Base-by-base conservation (phyloP, 2,113 vertebrate species). In the Columba janthina region DNA sequence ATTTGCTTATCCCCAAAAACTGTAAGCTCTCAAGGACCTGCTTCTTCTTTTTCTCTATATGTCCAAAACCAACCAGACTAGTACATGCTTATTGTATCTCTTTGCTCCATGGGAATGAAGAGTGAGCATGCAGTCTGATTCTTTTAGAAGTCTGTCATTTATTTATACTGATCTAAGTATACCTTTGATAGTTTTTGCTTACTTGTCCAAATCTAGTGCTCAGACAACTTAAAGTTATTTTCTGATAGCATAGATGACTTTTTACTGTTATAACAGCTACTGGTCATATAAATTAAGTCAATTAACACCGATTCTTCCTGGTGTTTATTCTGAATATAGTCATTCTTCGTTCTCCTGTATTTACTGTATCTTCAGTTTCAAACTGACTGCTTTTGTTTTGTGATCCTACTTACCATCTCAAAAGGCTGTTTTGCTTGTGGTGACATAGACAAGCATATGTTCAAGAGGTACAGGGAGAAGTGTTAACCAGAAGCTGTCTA, bases 1-100 rank as follows among this genome's bases (percentile, higher is more conserved):
- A 72, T 69, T 75, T 88, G 26, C 48, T 64, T 93, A 17, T 42
- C 31, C 12, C 10, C 16, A 18, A 29, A 56, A 88, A 58, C 19
- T 19, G 7, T 44, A 46, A 85, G 31, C 11, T 78, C 0, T 1
- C 1, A 0, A 29, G 11, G 17, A 42, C 8, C 28, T 85, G 25
- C 31, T 36, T 64, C 85, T 78, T 29, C 26, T 50, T 58, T 36
- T 38, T 26, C 15, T 71, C 10, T 76, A 0, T 50, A 6, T 56
- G 15, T 75, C 29, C 15, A 20, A 32, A 82, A 58, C 28, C 29
- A 32, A 34, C n/a, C 12, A 67, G 26, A 40, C 38, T 85, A 34
- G 46, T 75, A 32, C 2, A 2, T 60, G 5, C 4, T 48, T 83
- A 3, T 20, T 58, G 7, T 56, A 9, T 32, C 9, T 65, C 11